These are phyloP conservation scores for Mesochorus sp. DNA, from an alignment of 2,888 invertebrate genomes.

Conservation along the genomic window DNA sequence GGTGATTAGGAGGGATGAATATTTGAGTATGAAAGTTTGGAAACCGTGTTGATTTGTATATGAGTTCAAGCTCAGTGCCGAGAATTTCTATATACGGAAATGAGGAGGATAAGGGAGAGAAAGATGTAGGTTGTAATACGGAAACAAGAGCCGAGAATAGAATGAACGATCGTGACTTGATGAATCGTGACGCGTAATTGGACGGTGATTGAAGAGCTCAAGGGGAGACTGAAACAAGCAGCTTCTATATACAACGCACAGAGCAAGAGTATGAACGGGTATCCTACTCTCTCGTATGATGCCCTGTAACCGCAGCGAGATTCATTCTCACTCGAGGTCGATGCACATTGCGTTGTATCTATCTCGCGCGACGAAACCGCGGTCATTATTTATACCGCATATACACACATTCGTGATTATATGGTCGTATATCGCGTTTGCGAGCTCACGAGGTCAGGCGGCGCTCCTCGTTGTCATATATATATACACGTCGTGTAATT, in stretches of 20 bases:
- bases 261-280: neutral
- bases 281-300: conserved; percentile 2
- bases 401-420: neutral
- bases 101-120: conserved; percentile 29
- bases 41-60: neutral
- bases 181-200: conserved; percentile 66
- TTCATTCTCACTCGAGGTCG: conserved; percentile 54
- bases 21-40: neutral
- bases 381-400: conserved; percentile 49
- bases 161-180: conserved; percentile 64
- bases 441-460: conserved; percentile 43
- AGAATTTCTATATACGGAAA: conserved; percentile 12
- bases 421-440: neutral
- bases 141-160: conserved; percentile 59
- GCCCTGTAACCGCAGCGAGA: conserved; percentile 50
- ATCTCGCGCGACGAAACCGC: conserved; percentile 48
- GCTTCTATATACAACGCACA: conserved; percentile 19
- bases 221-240: conserved; percentile 58
- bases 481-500: too few species aligned
- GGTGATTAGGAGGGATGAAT: neutral
- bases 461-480: conserved; percentile 48
- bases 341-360: conserved; percentile 43
- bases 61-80: neutral
- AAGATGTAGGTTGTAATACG: conserved; percentile 53
- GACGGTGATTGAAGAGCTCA: conserved; percentile 65